Conservation (phyloP, 2,888 invertebrate species). For the Biston stratarius region DNA sequence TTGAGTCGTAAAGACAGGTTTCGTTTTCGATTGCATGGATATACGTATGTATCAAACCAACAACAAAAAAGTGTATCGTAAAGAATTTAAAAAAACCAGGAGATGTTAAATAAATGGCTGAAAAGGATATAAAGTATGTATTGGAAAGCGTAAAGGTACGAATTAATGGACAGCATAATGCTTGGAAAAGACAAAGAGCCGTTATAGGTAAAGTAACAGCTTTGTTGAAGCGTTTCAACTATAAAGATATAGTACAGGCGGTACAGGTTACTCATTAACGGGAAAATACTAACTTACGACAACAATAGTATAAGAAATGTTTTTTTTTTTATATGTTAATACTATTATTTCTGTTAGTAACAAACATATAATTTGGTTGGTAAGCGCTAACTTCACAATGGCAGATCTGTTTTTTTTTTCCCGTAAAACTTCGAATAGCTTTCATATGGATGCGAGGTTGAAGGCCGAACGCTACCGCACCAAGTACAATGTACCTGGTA, state of each 20-base stretch:
- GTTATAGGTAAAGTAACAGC: slow-evolving; percentile 55
- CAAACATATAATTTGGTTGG: too few species aligned
- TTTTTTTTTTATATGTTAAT: too few species aligned
- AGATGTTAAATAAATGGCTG: slow-evolving; percentile 51
- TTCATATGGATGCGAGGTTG: too few species aligned
- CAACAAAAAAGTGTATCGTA: slow-evolving; percentile 34
- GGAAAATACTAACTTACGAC: background rate
- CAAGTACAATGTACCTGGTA: too few species aligned
- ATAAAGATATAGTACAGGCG: slow-evolving; percentile 36
- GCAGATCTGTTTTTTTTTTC: too few species aligned
- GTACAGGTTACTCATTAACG: slow-evolving; percentile 25
- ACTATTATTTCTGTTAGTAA: too few species aligned
- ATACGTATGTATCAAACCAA: slow-evolving; percentile 15
- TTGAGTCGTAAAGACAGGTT: slow-evolving; percentile 3
- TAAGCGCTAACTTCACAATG: too few species aligned
- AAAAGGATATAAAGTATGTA: slow-evolving; percentile 55
- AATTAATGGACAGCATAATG: slow-evolving; percentile 59
- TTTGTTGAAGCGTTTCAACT: slow-evolving; percentile 50
- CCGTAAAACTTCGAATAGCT: too few species aligned
- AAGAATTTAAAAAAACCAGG: slow-evolving; percentile 50
- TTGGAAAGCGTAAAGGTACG: slow-evolving; percentile 57
- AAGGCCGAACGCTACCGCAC: too few species aligned
- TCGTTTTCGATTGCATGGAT: slow-evolving; percentile 25
- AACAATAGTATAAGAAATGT: too few species aligned
- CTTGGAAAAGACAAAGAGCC: slow-evolving; percentile 58